These are phyloP conservation scores for Netelia fuscicornis DNA, from an alignment of 2,888 invertebrate genomes.

Conservation along the genomic window DNA sequence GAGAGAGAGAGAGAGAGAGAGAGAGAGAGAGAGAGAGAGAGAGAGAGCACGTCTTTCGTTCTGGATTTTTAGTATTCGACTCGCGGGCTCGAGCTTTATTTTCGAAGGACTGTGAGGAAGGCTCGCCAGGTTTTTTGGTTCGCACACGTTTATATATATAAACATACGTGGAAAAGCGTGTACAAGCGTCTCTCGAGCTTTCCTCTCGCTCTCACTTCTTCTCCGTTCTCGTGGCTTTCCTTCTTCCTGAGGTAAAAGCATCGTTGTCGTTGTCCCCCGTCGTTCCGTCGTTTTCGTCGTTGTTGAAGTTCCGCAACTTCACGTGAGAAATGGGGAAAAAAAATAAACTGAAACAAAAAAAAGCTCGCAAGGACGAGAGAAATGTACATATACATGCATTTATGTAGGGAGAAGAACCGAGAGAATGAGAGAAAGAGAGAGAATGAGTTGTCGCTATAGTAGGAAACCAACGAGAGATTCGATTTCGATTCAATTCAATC, in stretches of 20 bases:
- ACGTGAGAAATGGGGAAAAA: conserved; percentile 4
- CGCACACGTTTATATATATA: neutral
- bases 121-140: conserved; percentile 39
- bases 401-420: neutral
- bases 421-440: conserved; percentile 22
- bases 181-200: neutral
- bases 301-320: conserved; percentile 49
- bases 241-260: conserved; percentile 49
- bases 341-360: neutral
- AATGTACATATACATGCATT: conserved; percentile 5
- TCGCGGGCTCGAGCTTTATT: conserved; percentile 63
- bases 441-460: conserved; percentile 31
- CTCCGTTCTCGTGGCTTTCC: neutral
- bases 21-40: neutral
- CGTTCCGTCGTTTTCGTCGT: conserved; percentile 52
- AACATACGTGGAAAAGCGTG: too few species aligned
- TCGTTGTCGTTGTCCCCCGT: conserved; percentile 50
- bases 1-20: neutral
- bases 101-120: conserved; percentile 50
- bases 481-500: conserved; percentile 66
- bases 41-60: conserved; percentile 15
- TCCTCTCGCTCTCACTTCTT: neutral
- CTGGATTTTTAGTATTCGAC: conserved; percentile 64
- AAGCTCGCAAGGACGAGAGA: neutral
- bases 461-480: conserved; percentile 53